Evolutionary conservation across 2,113 vertebrate species (phyloP).

Genomic region (Scophthalmus maximus): DNA sequence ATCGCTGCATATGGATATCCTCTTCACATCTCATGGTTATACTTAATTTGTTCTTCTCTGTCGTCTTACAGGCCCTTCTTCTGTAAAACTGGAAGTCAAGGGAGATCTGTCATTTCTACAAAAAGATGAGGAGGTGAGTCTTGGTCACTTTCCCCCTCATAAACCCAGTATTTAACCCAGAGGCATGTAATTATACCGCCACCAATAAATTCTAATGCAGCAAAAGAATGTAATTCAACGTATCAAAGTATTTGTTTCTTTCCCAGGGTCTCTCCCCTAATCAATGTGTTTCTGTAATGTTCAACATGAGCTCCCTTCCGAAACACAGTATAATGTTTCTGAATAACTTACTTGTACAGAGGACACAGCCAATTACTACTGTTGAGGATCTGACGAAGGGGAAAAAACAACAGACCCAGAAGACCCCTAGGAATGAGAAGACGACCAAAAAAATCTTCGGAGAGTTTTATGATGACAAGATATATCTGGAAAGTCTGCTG

Average conservation of each 20-base stretch:
- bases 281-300: conserved; percentile 52
- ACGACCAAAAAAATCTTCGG: conserved; percentile 86
- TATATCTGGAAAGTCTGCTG: conserved; percentile 89
- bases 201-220: neutral
- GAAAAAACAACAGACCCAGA: conserved; percentile 67
- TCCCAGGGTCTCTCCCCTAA: conserved; percentile 81
- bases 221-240: neutral
- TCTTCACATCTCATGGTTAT: neutral
- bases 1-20: neutral
- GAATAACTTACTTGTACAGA: conserved; percentile 63
- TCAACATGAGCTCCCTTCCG: neutral
- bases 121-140: conserved; percentile 86
- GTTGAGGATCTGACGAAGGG: conserved; percentile 63
- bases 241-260: neutral
- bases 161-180: neutral
- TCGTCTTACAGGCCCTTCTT: conserved; percentile 82
- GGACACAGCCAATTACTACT: conserved; percentile 71
- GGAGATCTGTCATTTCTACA: conserved; percentile 85
- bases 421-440: conserved; percentile 79
- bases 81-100: conserved; percentile 85
- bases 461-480: conserved; percentile 89
- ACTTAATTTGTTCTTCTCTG: neutral
- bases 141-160: neutral
- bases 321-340: conserved; percentile 30
- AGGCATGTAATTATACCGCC: neutral